phyloP scores from a whole-genome alignment of 2,888 invertebrate species.

The Acleris emargana region DNA sequence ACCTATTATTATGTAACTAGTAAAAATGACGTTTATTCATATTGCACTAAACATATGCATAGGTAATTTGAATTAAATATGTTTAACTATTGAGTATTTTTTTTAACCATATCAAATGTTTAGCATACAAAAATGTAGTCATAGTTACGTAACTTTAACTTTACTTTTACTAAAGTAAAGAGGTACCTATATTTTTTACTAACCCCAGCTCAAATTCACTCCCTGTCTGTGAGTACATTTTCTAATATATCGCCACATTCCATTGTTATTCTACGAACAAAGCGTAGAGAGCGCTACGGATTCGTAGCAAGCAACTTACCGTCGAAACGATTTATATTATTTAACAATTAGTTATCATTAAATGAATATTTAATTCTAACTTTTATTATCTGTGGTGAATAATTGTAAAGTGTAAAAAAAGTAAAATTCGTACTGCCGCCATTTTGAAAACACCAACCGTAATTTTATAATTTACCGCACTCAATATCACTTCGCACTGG shows the following conservation, averaged over 20 bases:
- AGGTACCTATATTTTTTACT: too few species aligned
- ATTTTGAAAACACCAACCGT: constrained; percentile 74
- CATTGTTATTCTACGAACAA: constrained; percentile 26
- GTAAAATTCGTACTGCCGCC: constrained; percentile 64
- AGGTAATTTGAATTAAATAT: too few species aligned
- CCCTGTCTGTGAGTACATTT: background rate
- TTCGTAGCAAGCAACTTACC: constrained; percentile 29
- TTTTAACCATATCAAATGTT: too few species aligned
- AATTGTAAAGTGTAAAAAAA: constrained; percentile 42
- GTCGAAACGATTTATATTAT: constrained; percentile 29
- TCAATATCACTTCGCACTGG: constrained; percentile 65
- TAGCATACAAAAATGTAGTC: too few species aligned
- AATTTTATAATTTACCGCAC: constrained; percentile 62
- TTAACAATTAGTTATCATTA: background rate
- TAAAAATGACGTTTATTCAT: too few species aligned
- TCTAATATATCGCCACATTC: constrained; percentile 15
- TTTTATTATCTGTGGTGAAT: constrained; percentile 8
- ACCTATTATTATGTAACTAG: too few species aligned
- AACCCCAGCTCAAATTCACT: background rate
- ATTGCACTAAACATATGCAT: too few species aligned
- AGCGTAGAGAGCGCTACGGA: constrained; percentile 31
- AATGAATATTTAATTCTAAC: background rate
- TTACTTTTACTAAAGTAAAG: too few species aligned
- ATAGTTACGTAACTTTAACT: background rate
- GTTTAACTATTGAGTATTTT: too few species aligned